These are phyloP conservation scores for Diceros bicornis DNA, from an alignment of 2,797 vertebrate species.

Conservation along the genomic window DNA sequence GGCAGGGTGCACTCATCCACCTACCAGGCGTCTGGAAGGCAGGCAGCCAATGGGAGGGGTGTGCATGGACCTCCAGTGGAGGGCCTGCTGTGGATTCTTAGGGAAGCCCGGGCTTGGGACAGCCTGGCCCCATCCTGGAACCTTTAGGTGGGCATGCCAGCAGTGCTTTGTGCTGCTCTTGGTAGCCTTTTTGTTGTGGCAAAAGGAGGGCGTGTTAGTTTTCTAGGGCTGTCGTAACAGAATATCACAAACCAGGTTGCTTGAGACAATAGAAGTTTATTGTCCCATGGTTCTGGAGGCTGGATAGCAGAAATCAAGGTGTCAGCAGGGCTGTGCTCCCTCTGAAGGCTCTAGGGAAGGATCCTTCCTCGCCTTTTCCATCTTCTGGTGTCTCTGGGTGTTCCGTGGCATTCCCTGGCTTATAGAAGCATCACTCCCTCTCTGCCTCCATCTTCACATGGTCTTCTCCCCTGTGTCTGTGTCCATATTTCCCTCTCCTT, in stretches of 20 bases:
- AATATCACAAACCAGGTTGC: neutral
- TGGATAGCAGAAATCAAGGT: neutral
- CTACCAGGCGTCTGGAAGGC: neutral
- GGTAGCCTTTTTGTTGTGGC: neutral
- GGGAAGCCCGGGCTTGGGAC: too few relatives aligned
- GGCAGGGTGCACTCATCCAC: neutral
- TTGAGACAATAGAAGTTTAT: neutral
- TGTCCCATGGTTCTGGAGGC: neutral
- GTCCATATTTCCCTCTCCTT: neutral
- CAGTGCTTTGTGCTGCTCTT: neutral
- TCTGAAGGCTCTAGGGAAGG: neutral
- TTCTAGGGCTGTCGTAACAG: neutral
- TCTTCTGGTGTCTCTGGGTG: neutral
- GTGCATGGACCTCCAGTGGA: neutral
- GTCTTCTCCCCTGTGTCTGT: neutral
- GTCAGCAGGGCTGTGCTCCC: neutral
- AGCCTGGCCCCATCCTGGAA: neutral
- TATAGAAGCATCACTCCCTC: neutral
- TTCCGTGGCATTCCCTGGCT: neutral
- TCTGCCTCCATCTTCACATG: neutral
- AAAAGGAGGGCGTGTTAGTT: neutral
- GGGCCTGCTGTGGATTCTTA: neutral
- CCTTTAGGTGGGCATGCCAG: neutral
- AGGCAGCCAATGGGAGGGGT: too few relatives aligned
- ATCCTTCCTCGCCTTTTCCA: neutral